Evolutionary conservation across 2,797 vertebrate genomes (phyloP).

Genomic region (Cephalopachus bancanus): DNA sequence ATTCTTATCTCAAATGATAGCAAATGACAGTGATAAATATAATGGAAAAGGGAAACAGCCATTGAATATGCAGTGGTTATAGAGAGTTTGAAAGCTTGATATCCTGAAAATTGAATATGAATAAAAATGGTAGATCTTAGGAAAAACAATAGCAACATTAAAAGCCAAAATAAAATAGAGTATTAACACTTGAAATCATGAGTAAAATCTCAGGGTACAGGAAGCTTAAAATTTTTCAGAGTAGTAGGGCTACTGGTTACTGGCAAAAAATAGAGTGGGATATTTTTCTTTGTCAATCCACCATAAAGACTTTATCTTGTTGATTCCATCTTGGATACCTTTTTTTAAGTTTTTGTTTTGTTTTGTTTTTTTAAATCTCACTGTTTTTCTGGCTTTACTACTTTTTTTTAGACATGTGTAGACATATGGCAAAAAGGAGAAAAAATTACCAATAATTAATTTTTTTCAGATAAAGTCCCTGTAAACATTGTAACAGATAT

Average conservation of each 20-base stretch:
- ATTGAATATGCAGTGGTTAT: background rate
- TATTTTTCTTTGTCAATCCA: background rate
- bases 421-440: background rate
- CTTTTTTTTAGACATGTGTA: background rate
- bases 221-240: background rate
- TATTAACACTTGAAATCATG: background rate
- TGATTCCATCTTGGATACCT: background rate
- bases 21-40: slow-evolving; percentile 63
- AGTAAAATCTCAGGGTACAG: background rate
- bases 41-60: background rate
- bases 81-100: background rate
- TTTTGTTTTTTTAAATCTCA: background rate
- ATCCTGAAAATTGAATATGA: background rate
- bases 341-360: background rate
- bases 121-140: background rate
- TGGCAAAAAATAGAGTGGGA: background rate
- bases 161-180: background rate
- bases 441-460: background rate
- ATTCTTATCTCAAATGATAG: background rate
- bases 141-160: background rate
- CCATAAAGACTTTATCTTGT: background rate
- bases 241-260: background rate
- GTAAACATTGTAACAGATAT: slow-evolving; percentile 22
- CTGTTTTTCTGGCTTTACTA: background rate
- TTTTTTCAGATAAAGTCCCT: background rate